Conservation (phyloP, 2,888 invertebrate genomes). For the Julus scanicus region DNA sequence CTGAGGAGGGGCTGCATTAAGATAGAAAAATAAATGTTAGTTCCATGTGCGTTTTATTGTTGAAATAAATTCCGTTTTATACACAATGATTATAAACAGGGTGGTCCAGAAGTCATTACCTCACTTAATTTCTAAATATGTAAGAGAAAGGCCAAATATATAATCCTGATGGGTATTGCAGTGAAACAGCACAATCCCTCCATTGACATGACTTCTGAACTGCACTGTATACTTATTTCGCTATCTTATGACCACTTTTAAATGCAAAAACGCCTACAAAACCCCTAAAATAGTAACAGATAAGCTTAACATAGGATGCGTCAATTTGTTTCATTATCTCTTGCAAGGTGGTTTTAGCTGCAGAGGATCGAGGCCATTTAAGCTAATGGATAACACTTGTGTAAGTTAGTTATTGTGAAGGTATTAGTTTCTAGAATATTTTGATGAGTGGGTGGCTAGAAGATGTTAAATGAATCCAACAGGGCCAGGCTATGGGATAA, state of each 20-base stretch:
- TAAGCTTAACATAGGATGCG: neutral
- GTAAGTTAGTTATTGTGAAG: neutral
- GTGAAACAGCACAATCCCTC: too few species aligned
- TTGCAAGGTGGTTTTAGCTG: neutral
- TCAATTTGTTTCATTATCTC: neutral
- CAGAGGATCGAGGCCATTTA: neutral
- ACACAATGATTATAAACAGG: neutral
- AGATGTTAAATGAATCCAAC: neutral
- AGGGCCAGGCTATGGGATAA: neutral
- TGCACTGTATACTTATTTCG: neutral
- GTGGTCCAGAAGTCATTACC: too few species aligned
- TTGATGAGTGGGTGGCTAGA: neutral
- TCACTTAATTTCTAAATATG: too few species aligned
- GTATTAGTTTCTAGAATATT: neutral
- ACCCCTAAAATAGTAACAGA: neutral
- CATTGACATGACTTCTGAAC: too few species aligned
- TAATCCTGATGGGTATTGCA: too few species aligned
- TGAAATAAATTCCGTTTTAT: neutral
- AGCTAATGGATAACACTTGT: neutral
- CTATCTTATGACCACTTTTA: neutral
- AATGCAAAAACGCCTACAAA: slow-evolving; percentile 31
- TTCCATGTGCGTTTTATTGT: neutral
- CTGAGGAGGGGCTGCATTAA: slow-evolving; percentile 58
- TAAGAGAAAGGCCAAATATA: too few species aligned
- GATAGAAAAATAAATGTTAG: slow-evolving; percentile 55